Conservation (phyloP, 2,797 vertebrate species). For the Thripadectes ignobilis region DNA sequence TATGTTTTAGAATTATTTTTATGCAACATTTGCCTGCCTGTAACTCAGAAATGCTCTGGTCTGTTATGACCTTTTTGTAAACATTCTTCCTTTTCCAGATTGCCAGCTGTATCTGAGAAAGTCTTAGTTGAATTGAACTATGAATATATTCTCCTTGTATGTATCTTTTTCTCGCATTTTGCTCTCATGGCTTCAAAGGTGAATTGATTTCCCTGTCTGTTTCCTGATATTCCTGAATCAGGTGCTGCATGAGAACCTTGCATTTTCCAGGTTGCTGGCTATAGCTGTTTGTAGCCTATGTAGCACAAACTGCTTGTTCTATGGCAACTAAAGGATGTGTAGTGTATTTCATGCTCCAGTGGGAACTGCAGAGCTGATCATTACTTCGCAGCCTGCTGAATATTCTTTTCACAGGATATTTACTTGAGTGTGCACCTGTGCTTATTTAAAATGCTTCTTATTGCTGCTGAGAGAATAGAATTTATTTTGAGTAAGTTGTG, state of each 20-base stretch:
- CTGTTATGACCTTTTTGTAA: background rate
- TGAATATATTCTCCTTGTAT: background rate
- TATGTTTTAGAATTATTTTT: background rate
- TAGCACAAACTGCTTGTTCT: background rate
- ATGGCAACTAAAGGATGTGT: background rate
- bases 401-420: constrained; percentile 6
- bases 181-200: background rate
- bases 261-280: background rate
- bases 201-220: background rate
- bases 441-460: constrained; percentile 7
- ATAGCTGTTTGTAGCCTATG: background rate
- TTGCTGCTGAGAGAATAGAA: background rate
- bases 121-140: background rate
- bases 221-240: background rate
- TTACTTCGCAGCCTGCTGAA: constrained; percentile 29
- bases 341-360: background rate
- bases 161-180: background rate
- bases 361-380: background rate
- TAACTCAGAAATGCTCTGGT: background rate
- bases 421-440: background rate
- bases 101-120: background rate
- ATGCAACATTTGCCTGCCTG: background rate
- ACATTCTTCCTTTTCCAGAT: background rate
- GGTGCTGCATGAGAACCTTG: background rate
- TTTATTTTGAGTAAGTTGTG: background rate